These are phyloP conservation scores for Malacoctenus gilli DNA, from an alignment of 2,797 vertebrate species.

Conservation along the genomic window DNA sequence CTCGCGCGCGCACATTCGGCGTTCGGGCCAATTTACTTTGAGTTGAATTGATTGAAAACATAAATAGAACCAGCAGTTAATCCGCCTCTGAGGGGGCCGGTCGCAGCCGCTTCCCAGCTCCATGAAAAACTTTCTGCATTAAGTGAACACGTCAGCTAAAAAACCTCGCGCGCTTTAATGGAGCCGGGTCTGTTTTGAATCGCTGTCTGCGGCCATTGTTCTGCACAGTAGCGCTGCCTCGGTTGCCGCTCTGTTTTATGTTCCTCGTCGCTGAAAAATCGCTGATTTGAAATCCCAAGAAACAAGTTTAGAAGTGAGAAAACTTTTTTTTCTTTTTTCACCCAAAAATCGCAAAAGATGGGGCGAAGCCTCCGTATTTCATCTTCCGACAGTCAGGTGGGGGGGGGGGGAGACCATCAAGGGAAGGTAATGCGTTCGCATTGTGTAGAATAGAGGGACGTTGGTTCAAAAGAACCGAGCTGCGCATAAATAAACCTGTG, in stretches of 20 bases:
- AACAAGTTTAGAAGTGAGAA: conserved; percentile 50
- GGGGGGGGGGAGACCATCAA: conserved; percentile 59
- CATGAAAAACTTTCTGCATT: conserved; percentile 4
- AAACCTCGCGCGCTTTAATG: neutral
- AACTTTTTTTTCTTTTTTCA: conserved; percentile 24
- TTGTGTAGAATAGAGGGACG: conserved; percentile 46
- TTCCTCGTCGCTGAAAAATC: conserved; percentile 3
- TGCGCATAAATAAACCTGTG: conserved; percentile 56
- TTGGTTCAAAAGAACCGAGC: conserved; percentile 64
- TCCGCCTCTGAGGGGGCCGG: conserved; percentile 13
- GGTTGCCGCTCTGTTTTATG: conserved; percentile 7
- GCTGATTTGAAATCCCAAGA: conserved; percentile 39
- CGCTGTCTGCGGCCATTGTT: neutral
- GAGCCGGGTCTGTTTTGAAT: too few species aligned
- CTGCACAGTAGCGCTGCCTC: neutral
- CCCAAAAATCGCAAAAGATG: conserved; percentile 34
- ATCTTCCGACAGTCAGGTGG: conserved; percentile 46
- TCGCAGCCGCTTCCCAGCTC: conserved; percentile 21
- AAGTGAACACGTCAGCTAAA: conserved; percentile 17
- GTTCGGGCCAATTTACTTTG: conserved; percentile 11
- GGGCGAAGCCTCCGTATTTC: conserved; percentile 37
- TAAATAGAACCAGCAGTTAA: conserved; percentile 30
- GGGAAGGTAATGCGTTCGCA: conserved; percentile 43
- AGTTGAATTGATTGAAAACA: conserved; percentile 32
- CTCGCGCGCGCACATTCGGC: conserved; percentile 15